A percentile compares a stretch with the other conserved stretches of the same genome.
phyloP scores from a whole-genome alignment of 2,888 invertebrate species.

The Mylabris sibirica region DNA sequence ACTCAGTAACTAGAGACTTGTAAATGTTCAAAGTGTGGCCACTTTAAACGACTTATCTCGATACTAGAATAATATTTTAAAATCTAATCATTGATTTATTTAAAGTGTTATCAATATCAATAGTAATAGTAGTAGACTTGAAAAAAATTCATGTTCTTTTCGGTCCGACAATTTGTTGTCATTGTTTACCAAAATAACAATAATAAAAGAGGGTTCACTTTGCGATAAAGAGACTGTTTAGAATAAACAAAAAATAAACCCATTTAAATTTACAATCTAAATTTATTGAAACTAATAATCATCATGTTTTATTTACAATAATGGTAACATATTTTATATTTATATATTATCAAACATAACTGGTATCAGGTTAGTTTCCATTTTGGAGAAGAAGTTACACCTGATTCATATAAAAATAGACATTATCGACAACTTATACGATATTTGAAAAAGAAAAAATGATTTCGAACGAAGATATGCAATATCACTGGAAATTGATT shows the following conservation, averaged over 20 bases:
- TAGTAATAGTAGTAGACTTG: too few relatives aligned
- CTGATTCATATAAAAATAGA: slow-evolving; percentile 57
- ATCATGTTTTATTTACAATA: slow-evolving; percentile 55
- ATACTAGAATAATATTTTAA: too few relatives aligned
- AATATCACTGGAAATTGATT: slow-evolving; percentile 43
- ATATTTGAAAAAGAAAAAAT: slow-evolving; percentile 39
- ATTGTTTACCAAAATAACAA: too few relatives aligned
- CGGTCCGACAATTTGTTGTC: too few relatives aligned
- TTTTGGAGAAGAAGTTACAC: slow-evolving; percentile 36
- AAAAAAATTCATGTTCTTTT: too few relatives aligned
- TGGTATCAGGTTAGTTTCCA: slow-evolving; percentile 38
- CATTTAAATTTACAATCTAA: slow-evolving; percentile 39
- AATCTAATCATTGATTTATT: too few relatives aligned
- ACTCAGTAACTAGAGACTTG: too few relatives aligned
- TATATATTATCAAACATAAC: slow-evolving; percentile 54
- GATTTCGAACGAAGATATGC: slow-evolving; percentile 50
- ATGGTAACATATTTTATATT: slow-evolving; percentile 54
- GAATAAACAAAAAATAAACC: slow-evolving; percentile 7
- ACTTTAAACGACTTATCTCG: too few relatives aligned
- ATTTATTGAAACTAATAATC: slow-evolving; percentile 56
- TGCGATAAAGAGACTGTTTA: too few relatives aligned
- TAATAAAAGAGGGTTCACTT: too few relatives aligned
- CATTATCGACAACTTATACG: slow-evolving; percentile 43
- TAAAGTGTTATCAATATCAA: too few relatives aligned
- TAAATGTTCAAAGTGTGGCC: too few relatives aligned